Base-by-base conservation (phyloP, 2,113 vertebrate genomes). In the Saguinus imperator region DNA sequence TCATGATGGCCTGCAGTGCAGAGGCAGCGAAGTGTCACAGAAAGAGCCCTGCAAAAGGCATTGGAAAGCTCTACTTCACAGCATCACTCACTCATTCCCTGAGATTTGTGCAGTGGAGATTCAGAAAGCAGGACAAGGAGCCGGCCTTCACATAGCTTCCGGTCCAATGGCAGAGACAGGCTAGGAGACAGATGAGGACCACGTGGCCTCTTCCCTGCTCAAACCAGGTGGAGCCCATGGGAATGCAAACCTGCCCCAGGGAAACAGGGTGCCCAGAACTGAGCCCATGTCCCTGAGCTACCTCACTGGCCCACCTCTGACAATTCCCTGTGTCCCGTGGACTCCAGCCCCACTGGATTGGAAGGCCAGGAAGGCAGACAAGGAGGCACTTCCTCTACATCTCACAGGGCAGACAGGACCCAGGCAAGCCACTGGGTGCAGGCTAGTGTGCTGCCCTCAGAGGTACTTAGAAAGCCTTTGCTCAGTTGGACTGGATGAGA, bases 401-500 rank as follows among this genome's bases (percentile, higher is more conserved):
- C 23, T 64, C 32, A 16, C 37, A 13, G 4, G 3, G 45, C 45
- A 58, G 23, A 37, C 52, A 40, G 61, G 79, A 27, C 12, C 35
- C 32, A 43, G 73, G 29, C 40, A 25, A 79, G 88, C 21, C 81
- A 17, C 13, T 27, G 37, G 12, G 61, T 6, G 1, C 40, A 14
- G 68, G 35, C 75, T 16, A 37, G 97, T 95, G 95, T 93, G 94
- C 92, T 23, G 87, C 95, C 98, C 97, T 98, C 97, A 92, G 92
- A 20, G 40, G 10, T 32, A 18, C 76, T 23, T 64, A n/a, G 84
- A 48, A 40, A 64, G 48, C 35, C 6, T 50, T 64, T 21, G 8
- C 37, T 68, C 48, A 1, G 29, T 40, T 21, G n/a, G 50, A 16
- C 13, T 10, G 20, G 6, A 11, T 55, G n/a, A 76, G 21, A 23